Evolutionary conservation across 2,113 vertebrate species (phyloP).

Genomic region (Osmerus mordax): DNA sequence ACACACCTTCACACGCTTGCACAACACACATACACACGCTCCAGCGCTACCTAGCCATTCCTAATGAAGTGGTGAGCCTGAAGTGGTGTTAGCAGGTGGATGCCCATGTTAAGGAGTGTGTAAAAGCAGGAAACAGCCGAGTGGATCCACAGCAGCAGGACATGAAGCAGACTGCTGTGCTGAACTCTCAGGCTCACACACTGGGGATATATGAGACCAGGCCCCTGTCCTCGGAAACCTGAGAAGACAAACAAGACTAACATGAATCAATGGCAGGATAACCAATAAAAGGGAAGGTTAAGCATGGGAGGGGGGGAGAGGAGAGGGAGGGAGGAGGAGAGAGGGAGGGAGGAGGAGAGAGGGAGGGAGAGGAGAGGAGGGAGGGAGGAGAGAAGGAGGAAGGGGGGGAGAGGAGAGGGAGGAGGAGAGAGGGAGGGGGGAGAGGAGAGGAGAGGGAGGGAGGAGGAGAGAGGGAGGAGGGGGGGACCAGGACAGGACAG

Average conservation of each 20-base stretch:
- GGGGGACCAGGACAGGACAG: no score
- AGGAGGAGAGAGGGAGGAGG: no score
- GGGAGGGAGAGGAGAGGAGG: no score
- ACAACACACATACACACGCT: slow-evolving; percentile 25
- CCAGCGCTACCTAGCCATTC: slow-evolving; percentile 31
- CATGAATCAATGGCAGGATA: slow-evolving; percentile 23
- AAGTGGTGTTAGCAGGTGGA: slow-evolving; percentile 48
- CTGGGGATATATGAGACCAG: slow-evolving; percentile 28
- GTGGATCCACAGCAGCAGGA: slow-evolving; percentile 28
- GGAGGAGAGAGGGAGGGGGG: no score
- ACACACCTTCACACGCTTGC: slow-evolving; percentile 14
- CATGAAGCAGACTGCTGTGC: slow-evolving; percentile 16
- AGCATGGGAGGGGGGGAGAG: no score
- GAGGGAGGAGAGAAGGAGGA: no score
- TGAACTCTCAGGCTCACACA: slow-evolving; percentile 14
- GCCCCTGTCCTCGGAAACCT: slow-evolving; percentile 27
- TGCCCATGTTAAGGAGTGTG: slow-evolving; percentile 47
- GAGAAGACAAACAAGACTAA: slow-evolving; percentile 12
- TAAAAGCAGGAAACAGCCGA: slow-evolving; percentile 20
- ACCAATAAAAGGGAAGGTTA: slow-evolving; percentile 20
- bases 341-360: no score
- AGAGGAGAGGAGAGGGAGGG: no score
- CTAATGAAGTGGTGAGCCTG: slow-evolving; percentile 60
- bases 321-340: no score
- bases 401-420: no score